Evolutionary conservation across 1,140 invertebrate genomes (phyloP), one percentile per base, ranked within the genome.

Genomic region (Drosophila navojoa): DNA sequence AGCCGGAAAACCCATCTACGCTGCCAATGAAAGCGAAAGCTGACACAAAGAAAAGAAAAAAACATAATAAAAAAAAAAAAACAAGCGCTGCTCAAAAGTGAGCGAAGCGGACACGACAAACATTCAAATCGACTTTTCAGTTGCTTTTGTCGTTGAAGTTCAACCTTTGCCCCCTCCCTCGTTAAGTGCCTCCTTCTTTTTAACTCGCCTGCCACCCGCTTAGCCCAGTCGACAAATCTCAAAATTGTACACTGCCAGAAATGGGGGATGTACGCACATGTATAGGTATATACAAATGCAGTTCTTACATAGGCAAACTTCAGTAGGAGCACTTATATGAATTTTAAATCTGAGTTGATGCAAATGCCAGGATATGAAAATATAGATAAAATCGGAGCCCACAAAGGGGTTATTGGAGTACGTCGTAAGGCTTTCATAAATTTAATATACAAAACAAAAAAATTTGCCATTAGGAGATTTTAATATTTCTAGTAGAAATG

Each of bases 61-160:
- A 55, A 54, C n/a, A n/a, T n/a, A n/a, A n/a, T 19, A 22, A 22
- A 2, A 22, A 22, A 4, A 29, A 52, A 55, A 55, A 54, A 15
- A 42, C 54, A 50, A 50, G 45, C 45, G 54, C 40, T 13, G 47
- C n/a, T 40, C 19, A 66, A 53, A 73, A 71, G 74, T 55, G 74
- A 73, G 79, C 6, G n/a, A 71, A 76, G 32, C 52, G 57, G 58
- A 67, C 76, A 60, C 49, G 49, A 84, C 80, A 80, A 85, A 81
- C 79, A 87, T 87, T 87, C 66, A 87, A 87, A 89, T 87, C 69
- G 82, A 87, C 82, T 87, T 87, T 87, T 75, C 77, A 70, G 75
- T 49, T 50, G 75, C 70, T 38, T 38, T 49, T 40, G 40, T 70
- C 61, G 67, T 76, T 49, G 19, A 55, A 61, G 64, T 66, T 71